phyloP scores from a whole-genome alignment of 2,888 invertebrate genomes.

The Agrenia bidenticulata region DNA sequence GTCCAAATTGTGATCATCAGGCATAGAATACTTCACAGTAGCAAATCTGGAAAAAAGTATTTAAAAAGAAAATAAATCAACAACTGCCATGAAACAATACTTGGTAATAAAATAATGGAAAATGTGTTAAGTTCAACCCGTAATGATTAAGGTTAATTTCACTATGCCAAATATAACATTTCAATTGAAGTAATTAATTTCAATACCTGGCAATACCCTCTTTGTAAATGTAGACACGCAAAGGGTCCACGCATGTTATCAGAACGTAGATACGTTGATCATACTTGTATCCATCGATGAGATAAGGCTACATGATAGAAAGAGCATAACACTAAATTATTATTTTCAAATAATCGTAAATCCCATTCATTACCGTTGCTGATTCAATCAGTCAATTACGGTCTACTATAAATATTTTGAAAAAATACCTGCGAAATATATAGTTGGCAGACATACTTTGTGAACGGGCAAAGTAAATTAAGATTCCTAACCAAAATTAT shows the following conservation, averaged over 20 bases:
- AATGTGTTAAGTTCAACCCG: too few relatives aligned
- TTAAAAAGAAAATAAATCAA: too few relatives aligned
- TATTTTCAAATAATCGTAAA: not conserved
- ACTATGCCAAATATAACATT: not conserved
- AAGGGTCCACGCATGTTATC: conserved; percentile 86
- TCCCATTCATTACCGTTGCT: not conserved
- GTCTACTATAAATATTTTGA: not conserved
- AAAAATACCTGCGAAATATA: conserved; percentile 66
- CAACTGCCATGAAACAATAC: too few relatives aligned
- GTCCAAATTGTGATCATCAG: conserved; percentile 74
- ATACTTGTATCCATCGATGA: conserved; percentile 90
- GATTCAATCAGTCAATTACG: not conserved
- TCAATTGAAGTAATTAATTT: too few relatives aligned
- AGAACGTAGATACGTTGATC: conserved; percentile 85
- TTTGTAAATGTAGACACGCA: conserved; percentile 85
- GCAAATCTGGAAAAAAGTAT: conserved; percentile 72
- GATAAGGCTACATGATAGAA: conserved; percentile 65
- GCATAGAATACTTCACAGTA: conserved; percentile 82
- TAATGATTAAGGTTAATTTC: too few relatives aligned
- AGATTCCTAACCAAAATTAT: conserved; percentile 81
- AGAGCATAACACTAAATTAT: too few relatives aligned
- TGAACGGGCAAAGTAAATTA: conserved; percentile 73
- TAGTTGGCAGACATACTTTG: conserved; percentile 83
- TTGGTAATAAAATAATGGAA: too few relatives aligned
- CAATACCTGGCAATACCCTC: conserved; percentile 87